These are phyloP conservation scores for Lamellibrachia satsuma DNA, from an alignment of 2,888 invertebrate genomes.

Conservation along the genomic window DNA sequence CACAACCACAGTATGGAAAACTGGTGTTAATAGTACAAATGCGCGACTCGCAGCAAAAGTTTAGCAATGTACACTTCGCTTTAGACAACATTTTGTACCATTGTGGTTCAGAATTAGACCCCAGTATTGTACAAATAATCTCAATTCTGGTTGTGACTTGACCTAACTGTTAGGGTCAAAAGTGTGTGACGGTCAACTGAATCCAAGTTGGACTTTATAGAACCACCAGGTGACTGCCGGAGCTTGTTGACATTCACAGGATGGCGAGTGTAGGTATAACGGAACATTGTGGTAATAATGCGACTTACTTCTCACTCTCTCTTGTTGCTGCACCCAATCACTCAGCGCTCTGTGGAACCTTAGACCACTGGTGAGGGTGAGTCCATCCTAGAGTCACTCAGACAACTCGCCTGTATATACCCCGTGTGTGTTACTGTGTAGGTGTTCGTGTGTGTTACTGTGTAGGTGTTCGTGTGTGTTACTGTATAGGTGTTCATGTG, in stretches of 20 bases:
- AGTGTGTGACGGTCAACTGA: no score
- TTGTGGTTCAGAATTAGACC: no score
- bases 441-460: neutral
- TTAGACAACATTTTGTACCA: no score
- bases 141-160: no score
- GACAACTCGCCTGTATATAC: neutral
- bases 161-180: no score
- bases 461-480: neutral
- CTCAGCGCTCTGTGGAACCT: neutral
- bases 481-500: neutral
- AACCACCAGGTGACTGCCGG: no score
- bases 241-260: neutral
- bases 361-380: neutral
- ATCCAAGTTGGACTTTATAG: no score
- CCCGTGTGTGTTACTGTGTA: neutral
- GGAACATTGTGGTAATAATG: neutral
- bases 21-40: no score
- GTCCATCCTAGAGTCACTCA: neutral
- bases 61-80: no score
- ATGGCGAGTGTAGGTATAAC: neutral
- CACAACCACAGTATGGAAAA: no score
- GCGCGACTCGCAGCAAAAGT: no score
- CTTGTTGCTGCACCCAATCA: neutral
- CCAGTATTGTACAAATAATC: no score
- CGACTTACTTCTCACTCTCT: slow-evolving; percentile 3